Percentiles rank a stretch among this genome's conserved stretches.
phyloP scores from a whole-genome alignment of 2,797 vertebrate species.

The Manis pentadactyla region DNA sequence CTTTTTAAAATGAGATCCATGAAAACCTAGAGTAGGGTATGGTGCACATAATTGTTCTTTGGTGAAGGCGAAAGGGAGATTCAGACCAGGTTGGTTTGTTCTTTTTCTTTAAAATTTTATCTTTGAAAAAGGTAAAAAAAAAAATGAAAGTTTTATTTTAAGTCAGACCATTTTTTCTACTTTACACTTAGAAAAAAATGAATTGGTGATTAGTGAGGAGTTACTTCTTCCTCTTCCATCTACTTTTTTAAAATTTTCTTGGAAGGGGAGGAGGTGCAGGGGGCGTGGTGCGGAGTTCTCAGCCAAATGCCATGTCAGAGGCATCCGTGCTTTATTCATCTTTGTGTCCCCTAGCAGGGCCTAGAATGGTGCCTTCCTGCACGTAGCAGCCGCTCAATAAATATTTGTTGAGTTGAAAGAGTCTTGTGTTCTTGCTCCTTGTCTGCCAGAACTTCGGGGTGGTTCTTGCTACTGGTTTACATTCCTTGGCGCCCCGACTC shows the following conservation, averaged over 20 bases:
- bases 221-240: not conserved
- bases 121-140: not conserved
- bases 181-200: constrained; percentile 2
- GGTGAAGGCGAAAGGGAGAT: not conserved
- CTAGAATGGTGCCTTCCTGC: constrained; percentile 38
- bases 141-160: constrained; percentile 32
- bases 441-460: constrained; percentile 48
- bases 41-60: not conserved
- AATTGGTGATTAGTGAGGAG: not conserved
- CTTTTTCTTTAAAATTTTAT: not conserved
- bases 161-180: not conserved
- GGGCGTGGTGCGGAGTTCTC: not conserved
- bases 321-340: not conserved
- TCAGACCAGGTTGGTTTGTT: not conserved
- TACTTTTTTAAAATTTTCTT: not conserved
- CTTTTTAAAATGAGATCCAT: not conserved
- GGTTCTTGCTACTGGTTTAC: constrained; percentile 55
- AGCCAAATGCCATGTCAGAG: not conserved
- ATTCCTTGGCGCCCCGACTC: constrained; percentile 54
- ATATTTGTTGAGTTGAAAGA: constrained; percentile 74
- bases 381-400: constrained; percentile 52
- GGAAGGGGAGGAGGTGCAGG: too few species aligned
- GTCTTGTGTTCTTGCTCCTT: constrained; percentile 63
- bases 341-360: not conserved
- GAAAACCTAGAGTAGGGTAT: not conserved